These are phyloP conservation scores for Heterodera schachtii DNA, from an alignment of 1,140 invertebrate genomes.

Conservation along the genomic window DNA sequence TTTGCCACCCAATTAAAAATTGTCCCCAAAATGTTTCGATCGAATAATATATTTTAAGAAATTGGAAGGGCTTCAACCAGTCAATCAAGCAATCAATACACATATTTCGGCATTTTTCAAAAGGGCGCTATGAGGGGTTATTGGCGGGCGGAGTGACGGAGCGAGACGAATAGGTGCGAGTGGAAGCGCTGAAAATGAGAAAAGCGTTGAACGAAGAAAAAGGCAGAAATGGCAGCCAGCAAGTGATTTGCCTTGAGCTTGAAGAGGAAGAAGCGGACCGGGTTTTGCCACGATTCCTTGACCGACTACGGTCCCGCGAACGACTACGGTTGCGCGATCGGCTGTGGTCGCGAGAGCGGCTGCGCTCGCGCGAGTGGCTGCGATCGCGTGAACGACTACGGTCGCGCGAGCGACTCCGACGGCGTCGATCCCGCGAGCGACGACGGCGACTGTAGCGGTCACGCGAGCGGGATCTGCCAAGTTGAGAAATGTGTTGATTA, in stretches of 20 bases:
- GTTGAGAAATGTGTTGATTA: neutral
- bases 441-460: neutral
- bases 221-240: neutral
- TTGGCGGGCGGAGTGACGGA: neutral
- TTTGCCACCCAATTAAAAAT: too few species aligned
- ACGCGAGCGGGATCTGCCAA: neutral
- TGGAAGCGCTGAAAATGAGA: neutral
- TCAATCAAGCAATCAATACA: too few species aligned
- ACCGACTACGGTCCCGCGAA: too few species aligned
- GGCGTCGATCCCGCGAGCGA: neutral
- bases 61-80: too few species aligned
- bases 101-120: too few species aligned
- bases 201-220: neutral
- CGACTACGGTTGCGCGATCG: neutral
- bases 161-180: neutral
- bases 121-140: neutral
- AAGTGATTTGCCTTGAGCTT: neutral
- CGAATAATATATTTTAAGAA: too few species aligned
- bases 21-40: too few species aligned
- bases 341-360: neutral
- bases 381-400: neutral
- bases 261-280: neutral
- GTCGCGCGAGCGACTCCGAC: neutral
- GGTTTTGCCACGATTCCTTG: neutral
- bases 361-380: neutral